phyloP scores from a whole-genome alignment of 2,888 invertebrate species.

The Drosophila parthenogenetica region DNA sequence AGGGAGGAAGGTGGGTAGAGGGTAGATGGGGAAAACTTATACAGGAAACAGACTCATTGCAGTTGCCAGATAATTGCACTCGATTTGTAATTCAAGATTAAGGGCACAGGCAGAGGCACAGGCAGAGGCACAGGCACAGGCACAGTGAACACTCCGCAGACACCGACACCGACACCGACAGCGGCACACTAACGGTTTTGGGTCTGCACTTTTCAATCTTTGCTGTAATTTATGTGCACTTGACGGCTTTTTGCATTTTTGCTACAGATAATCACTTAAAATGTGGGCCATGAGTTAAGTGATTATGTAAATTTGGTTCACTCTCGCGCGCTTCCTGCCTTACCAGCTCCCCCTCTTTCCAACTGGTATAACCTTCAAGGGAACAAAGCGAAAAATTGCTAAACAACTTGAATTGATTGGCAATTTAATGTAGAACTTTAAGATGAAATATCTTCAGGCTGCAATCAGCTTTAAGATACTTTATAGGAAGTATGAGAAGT shows the following conservation, averaged over 20 bases:
- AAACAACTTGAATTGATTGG: conserved; percentile 51
- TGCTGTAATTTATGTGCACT: conserved; percentile 72
- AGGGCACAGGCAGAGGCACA: conserved; percentile 60
- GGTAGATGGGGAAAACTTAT: background rate
- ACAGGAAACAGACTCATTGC: conserved; percentile 66
- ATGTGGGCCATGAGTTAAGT: conserved; percentile 80
- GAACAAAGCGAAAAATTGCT: conserved; percentile 43
- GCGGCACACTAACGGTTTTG: background rate
- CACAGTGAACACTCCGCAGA: conserved; percentile 5
- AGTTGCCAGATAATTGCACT: conserved; percentile 77
- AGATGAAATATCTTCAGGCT: background rate
- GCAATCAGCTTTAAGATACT: too few relatives aligned
- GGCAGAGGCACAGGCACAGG: conserved; percentile 16
- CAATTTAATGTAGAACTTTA: conserved; percentile 39
- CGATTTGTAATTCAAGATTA: conserved; percentile 82
- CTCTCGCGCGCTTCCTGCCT: background rate
- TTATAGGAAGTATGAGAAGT: too few relatives aligned
- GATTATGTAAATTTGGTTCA: conserved; percentile 74
- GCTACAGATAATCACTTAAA: conserved; percentile 73
- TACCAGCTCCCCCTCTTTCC: conserved; percentile 6
- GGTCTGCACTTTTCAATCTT: conserved; percentile 48
- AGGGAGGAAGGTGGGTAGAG: background rate
- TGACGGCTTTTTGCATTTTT: conserved; percentile 51
- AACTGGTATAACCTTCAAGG: conserved; percentile 59
- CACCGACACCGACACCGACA: background rate